Evolutionary conservation across 2,888 invertebrate species (phyloP).

Genomic region (Drosophila emarginata): DNA sequence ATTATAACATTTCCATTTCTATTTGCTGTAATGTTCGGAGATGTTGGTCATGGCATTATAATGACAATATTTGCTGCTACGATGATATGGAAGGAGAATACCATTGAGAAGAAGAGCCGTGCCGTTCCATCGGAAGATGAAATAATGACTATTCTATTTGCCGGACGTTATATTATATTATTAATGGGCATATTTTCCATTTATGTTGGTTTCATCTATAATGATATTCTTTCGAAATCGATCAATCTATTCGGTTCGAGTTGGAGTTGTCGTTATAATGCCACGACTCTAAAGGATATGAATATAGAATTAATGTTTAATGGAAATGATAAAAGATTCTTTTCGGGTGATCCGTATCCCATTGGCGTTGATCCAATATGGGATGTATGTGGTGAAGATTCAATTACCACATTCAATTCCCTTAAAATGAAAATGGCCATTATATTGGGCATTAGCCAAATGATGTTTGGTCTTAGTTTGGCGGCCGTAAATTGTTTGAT

Average conservation of each 20-base stretch:
- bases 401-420: slow-evolving; percentile 95
- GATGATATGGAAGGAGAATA: slow-evolving; percentile 91
- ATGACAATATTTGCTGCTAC: slow-evolving; percentile 90
- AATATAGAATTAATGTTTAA: slow-evolving; percentile 84
- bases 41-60: slow-evolving; percentile 94
- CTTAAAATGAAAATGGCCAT: slow-evolving; percentile 98
- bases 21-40: slow-evolving; percentile 98
- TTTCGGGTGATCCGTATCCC: slow-evolving; percentile 84
- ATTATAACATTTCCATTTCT: slow-evolving; percentile 96
- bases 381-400: slow-evolving; percentile 90
- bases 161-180: slow-evolving; percentile 97
- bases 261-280: slow-evolving; percentile 87
- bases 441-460: slow-evolving; percentile 95
- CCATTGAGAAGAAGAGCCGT: slow-evolving; percentile 84
- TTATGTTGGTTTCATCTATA: slow-evolving; percentile 98
- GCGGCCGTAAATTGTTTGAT: slow-evolving; percentile 89
- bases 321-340: slow-evolving; percentile 83
- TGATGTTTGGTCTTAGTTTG: slow-evolving; percentile 95
- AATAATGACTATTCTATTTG: slow-evolving; percentile 98
- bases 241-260: slow-evolving; percentile 95
- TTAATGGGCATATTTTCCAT: slow-evolving; percentile 98
- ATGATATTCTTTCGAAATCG: slow-evolving; percentile 96
- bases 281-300: slow-evolving; percentile 80
- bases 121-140: slow-evolving; percentile 86
- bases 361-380: slow-evolving; percentile 92